phyloP scores from a whole-genome alignment of 1,140 invertebrate species.

The Andricus grossulariae region DNA sequence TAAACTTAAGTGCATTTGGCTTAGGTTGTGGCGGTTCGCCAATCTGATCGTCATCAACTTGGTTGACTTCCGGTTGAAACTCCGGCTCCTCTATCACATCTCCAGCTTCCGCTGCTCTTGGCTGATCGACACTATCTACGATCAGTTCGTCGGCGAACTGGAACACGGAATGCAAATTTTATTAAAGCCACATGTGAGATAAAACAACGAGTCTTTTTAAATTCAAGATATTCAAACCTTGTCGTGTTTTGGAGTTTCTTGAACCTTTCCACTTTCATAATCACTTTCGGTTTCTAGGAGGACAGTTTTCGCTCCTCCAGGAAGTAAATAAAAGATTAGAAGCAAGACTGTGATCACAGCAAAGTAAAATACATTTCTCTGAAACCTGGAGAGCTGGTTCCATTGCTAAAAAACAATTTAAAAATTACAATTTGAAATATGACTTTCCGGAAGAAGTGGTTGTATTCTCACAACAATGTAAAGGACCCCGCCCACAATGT shows the following conservation, averaged over 20 bases:
- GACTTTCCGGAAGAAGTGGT: background rate
- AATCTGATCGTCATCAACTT: constrained; percentile 72
- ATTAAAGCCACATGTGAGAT: background rate
- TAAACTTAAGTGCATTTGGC: constrained; percentile 66
- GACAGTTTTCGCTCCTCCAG: constrained; percentile 61
- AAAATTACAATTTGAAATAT: constrained; percentile 24
- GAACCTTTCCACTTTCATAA: constrained; percentile 62
- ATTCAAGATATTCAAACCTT: constrained; percentile 50
- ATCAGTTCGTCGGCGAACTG: constrained; percentile 60
- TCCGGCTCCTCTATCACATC: constrained; percentile 71
- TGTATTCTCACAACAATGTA: too few relatives aligned
- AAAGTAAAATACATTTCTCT: constrained; percentile 84
- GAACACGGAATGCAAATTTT: constrained; percentile 34
- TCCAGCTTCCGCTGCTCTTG: constrained; percentile 44
- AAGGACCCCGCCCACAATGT: too few relatives aligned
- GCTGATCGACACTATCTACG: constrained; percentile 63
- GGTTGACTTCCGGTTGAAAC: constrained; percentile 72
- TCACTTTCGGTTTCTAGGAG: constrained; percentile 58
- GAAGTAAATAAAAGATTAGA: constrained; percentile 78
- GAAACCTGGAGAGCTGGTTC: constrained; percentile 90
- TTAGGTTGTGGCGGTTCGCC: constrained; percentile 71
- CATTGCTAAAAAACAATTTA: constrained; percentile 79
- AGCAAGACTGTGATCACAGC: constrained; percentile 76
- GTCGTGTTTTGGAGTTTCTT: constrained; percentile 63
- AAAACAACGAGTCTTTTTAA: constrained; percentile 39